Evolutionary conservation across 2,888 invertebrate genomes (phyloP).

Genomic region (Sarcophaga caerulescens): DNA sequence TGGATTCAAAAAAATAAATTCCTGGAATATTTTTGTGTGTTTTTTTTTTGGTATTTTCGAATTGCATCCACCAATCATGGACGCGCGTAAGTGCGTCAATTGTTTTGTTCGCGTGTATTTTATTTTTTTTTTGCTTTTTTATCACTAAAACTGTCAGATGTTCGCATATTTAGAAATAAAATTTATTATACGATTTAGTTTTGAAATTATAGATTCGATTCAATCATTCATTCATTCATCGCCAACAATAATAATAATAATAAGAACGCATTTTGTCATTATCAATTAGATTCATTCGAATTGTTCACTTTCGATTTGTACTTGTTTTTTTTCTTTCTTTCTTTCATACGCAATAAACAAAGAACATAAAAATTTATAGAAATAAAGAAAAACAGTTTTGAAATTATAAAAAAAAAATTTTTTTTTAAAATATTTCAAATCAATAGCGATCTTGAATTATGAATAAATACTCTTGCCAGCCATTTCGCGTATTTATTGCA

Average conservation of each 20-base stretch:
- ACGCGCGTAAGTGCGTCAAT: conserved; percentile 7
- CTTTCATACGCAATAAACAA: not conserved
- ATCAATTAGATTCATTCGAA: conserved; percentile 13
- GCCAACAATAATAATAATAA: no score
- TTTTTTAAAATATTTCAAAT: not conserved
- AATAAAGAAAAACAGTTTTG: no score
- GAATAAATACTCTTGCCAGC: not conserved
- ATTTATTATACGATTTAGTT: not conserved
- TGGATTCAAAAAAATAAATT: not conserved
- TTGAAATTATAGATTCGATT: not conserved
- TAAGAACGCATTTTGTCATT: conserved; percentile 22
- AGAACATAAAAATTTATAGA: not conserved
- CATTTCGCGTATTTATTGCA: not conserved
- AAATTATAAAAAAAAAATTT: not conserved
- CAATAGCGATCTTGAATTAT: conserved; percentile 9
- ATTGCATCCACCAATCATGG: conserved; percentile 6
- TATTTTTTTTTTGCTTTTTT: not conserved
- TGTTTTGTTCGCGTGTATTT: not conserved
- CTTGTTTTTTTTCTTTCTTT: not conserved
- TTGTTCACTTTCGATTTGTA: conserved; percentile 15
- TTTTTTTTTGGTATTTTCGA: not conserved
- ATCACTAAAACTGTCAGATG: conserved; percentile 14
- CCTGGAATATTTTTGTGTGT: not conserved
- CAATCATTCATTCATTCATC: no score
- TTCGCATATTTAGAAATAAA: conserved; percentile 4